phyloP scores from a whole-genome alignment of 2,113 vertebrate species.

The Amblyopsis rosae region DNA sequence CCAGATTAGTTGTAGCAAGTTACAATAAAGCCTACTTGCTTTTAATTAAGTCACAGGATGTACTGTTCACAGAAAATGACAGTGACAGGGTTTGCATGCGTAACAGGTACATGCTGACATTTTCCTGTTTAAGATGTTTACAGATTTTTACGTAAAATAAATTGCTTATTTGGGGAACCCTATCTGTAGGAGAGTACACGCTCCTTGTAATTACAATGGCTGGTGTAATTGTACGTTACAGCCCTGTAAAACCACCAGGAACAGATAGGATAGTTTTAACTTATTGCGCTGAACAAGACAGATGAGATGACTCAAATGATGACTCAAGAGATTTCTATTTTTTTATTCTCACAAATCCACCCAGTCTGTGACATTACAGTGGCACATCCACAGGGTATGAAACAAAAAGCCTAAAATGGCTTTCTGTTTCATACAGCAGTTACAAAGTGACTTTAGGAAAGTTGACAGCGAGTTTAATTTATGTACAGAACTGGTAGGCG shows the following conservation, averaged over 20 bases:
- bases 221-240: no score
- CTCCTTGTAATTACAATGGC: no score
- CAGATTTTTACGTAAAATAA: no score
- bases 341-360: slow-evolving; percentile 5
- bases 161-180: not conserved
- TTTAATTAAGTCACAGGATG: not conserved
- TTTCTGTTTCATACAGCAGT: not conserved
- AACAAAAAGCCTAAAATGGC: slow-evolving; percentile 1
- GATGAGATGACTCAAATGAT: slow-evolving; percentile 1
- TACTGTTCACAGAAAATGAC: not conserved
- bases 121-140: not conserved
- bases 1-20: not conserved
- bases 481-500: slow-evolving; percentile 39
- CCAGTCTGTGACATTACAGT: not conserved
- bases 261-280: not conserved
- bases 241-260: not conserved
- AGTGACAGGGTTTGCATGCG: not conserved
- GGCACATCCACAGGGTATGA: slow-evolving; percentile 1
- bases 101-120: not conserved
- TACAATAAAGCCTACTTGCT: no score
- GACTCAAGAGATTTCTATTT: not conserved
- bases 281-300: not conserved
- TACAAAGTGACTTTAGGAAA: slow-evolving; percentile 1
- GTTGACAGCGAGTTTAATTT: slow-evolving; percentile 39
- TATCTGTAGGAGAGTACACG: not conserved